phyloP scores from a whole-genome alignment of 1,140 invertebrate species.

The Panulirus ornatus region DNA sequence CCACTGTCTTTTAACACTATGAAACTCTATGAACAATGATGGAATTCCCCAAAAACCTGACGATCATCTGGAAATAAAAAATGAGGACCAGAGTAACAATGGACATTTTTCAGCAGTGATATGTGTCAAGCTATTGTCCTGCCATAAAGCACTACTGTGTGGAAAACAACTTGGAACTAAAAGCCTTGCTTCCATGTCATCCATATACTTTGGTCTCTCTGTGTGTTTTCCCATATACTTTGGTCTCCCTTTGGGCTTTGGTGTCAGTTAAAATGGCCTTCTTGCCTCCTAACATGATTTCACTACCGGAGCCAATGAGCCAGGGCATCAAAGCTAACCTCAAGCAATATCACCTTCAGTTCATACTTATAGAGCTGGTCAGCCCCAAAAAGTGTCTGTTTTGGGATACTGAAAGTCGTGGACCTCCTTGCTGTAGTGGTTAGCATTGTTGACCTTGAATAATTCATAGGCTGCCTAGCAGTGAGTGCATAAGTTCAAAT shows the following conservation, averaged over 20 bases:
- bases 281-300: not conserved
- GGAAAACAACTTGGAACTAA: not conserved
- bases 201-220: not conserved
- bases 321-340: too few relatives aligned
- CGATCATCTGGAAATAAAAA: not conserved
- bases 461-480: too few relatives aligned
- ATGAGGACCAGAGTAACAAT: not conserved
- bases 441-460: too few relatives aligned
- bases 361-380: too few relatives aligned
- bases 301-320: not conserved
- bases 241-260: not conserved
- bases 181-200: not conserved
- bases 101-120: not conserved
- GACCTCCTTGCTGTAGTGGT: too few relatives aligned
- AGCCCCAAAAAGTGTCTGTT: too few relatives aligned
- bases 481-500: too few relatives aligned
- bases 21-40: not conserved
- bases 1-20: not conserved
- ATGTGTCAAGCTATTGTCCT: not conserved
- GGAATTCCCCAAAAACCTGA: not conserved
- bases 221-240: not conserved
- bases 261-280: not conserved
- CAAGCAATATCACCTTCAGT: too few relatives aligned
- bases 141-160: not conserved
- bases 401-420: too few relatives aligned